Conservation (phyloP, 2,888 invertebrate genomes). For the Pterostichus madidus region DNA sequence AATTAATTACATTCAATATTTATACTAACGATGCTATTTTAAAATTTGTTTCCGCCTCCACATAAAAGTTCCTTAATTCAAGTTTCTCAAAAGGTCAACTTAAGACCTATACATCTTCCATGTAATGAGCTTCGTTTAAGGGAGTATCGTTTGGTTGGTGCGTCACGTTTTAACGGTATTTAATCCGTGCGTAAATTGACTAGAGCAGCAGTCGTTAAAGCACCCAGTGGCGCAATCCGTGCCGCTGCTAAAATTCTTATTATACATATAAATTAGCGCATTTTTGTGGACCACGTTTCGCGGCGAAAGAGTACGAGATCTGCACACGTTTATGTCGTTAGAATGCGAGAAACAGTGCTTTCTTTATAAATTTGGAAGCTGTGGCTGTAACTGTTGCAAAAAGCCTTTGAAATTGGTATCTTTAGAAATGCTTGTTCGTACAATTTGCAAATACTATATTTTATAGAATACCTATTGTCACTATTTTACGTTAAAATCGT, state of each 20-base stretch:
- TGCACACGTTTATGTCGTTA: constrained; percentile 2
- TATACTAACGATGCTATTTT: too few relatives aligned
- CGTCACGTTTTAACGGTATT: constrained; percentile 33
- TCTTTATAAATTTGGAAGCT: background rate
- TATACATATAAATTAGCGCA: constrained; percentile 43
- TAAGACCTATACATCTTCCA: background rate
- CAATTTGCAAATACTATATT: too few relatives aligned
- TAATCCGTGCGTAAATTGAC: constrained; percentile 22
- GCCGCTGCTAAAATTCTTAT: constrained; percentile 39
- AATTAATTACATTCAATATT: too few relatives aligned
- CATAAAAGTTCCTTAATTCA: background rate
- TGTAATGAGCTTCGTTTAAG: background rate
- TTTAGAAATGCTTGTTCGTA: too few relatives aligned
- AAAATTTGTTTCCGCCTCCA: too few relatives aligned
- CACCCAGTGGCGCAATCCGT: constrained; percentile 22
- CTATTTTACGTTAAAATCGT: too few relatives aligned
- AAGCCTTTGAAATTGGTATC: background rate
- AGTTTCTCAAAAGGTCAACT: background rate
- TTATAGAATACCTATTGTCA: background rate
- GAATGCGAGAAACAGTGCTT: background rate
- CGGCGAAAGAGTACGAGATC: constrained; percentile 9
- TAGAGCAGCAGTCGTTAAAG: constrained; percentile 10
- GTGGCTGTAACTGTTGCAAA: too few relatives aligned
- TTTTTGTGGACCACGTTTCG: constrained; percentile 30
- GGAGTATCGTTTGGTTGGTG: background rate